A percentile compares a stretch with the other conserved stretches of the same genome.
Conservation (phyloP, 2,113 vertebrate species). For the Malurus elegans region DNA sequence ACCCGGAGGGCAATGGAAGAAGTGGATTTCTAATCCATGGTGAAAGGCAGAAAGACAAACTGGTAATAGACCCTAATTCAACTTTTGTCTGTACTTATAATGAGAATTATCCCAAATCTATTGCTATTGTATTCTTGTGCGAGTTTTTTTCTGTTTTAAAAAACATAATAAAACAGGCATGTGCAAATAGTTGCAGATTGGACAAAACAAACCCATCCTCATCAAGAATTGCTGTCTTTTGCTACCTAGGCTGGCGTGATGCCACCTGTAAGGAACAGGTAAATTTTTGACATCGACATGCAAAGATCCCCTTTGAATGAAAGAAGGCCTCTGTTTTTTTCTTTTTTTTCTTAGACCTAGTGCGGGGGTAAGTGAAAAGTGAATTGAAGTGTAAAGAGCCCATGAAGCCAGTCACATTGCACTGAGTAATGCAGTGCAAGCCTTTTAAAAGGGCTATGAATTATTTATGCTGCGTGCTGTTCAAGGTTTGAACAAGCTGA, state of each 20-base stretch:
- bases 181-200: neutral
- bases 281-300: neutral
- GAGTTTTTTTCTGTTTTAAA: neutral
- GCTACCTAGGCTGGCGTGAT: neutral
- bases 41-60: slow-evolving; percentile 95
- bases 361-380: neutral
- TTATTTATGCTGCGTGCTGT: slow-evolving; percentile 47
- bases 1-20: slow-evolving; percentile 84
- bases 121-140: slow-evolving; percentile 26
- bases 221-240: neutral
- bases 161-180: neutral
- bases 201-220: neutral
- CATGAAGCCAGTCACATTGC: slow-evolving; percentile 37
- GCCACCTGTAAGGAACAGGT: neutral
- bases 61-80: slow-evolving; percentile 81
- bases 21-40: slow-evolving; percentile 97
- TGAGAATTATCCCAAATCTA: neutral
- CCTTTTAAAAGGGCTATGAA: slow-evolving; percentile 47
- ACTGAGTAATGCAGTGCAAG: slow-evolving; percentile 46
- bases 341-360: neutral
- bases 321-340: neutral
- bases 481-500: slow-evolving; percentile 28
- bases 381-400: slow-evolving; percentile 47
- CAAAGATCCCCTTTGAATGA: neutral
- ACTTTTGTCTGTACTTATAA: slow-evolving; percentile 40